phyloP scores from a whole-genome alignment of 2,113 vertebrate species.

The Lethenteron camtschaticum region DNA sequence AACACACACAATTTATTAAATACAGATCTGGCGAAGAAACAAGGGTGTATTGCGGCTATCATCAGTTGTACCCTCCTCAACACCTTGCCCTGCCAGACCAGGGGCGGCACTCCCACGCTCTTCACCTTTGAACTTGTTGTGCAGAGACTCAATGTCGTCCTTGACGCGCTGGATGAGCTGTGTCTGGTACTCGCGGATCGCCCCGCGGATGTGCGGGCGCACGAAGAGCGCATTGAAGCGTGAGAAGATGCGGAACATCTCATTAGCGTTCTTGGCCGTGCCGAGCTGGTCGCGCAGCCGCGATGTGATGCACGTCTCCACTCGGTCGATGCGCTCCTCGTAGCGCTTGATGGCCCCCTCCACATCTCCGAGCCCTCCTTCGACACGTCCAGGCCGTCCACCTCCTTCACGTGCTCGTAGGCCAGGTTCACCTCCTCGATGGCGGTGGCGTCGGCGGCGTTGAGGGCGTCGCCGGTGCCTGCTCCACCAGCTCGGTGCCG shows the following conservation, averaged over 20 bases:
- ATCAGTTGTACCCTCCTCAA: too few species aligned
- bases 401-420: conserved; percentile 1
- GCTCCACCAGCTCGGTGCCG: not conserved
- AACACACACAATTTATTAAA: too few species aligned
- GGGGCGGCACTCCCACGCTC: too few species aligned
- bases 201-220: not conserved
- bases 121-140: not conserved
- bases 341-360: not conserved
- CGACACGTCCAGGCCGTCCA: not conserved
- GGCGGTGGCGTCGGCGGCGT: not conserved
- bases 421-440: not conserved
- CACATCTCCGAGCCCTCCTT: not conserved
- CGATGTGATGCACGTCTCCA: not conserved
- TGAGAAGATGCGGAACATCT: not conserved
- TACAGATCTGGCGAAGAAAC: too few species aligned
- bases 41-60: too few species aligned
- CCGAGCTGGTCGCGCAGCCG: not conserved
- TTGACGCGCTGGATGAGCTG: conserved; percentile 3
- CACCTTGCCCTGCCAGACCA: too few species aligned
- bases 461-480: not conserved
- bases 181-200: conserved; percentile 2
- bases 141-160: conserved; percentile 4
- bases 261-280: not conserved
- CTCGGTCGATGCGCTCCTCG: not conserved
- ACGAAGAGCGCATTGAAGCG: not conserved